phyloP scores from a whole-genome alignment of 2,888 invertebrate species.

The Cheiracanthium punctorium region DNA sequence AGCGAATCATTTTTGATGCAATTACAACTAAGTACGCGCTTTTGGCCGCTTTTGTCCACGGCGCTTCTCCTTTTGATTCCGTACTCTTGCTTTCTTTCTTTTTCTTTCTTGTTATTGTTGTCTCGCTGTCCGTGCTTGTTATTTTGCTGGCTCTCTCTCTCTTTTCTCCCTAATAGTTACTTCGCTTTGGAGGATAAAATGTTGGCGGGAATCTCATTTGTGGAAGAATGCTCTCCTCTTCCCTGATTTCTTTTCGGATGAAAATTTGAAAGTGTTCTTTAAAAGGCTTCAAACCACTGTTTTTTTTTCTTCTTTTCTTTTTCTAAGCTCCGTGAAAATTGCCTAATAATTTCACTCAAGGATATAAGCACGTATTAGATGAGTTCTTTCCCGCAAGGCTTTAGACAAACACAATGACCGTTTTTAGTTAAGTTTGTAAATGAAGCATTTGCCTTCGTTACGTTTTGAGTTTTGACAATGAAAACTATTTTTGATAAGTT shows the following conservation, averaged over 20 bases:
- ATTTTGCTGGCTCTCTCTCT: constrained; percentile 35
- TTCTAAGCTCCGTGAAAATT: background rate
- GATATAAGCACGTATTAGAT: no score
- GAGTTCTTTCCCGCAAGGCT: no score
- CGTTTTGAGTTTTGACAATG: no score
- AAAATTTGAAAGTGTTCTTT: constrained; percentile 26
- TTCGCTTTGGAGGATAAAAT: constrained; percentile 22
- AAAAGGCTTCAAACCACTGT: constrained; percentile 8
- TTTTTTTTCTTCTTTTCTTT: no score
- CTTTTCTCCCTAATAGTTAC: constrained; percentile 25
- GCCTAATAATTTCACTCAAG: no score
- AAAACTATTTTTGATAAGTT: no score
- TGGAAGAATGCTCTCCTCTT: background rate
- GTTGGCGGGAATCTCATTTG: constrained; percentile 36
- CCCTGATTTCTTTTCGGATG: background rate
- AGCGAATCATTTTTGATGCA: constrained; percentile 54
- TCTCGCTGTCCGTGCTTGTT: constrained; percentile 34
- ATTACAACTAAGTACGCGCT: constrained; percentile 64
- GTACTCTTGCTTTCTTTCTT: constrained; percentile 12
- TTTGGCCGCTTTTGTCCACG: constrained; percentile 43
- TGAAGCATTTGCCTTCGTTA: no score
- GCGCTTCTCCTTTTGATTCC: constrained; percentile 17
- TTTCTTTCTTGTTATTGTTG: background rate
- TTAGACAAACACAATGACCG: no score
- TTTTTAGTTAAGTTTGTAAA: no score